Evolutionary conservation across 2,888 invertebrate genomes (phyloP).

Genomic region (Thera obeliscata): DNA sequence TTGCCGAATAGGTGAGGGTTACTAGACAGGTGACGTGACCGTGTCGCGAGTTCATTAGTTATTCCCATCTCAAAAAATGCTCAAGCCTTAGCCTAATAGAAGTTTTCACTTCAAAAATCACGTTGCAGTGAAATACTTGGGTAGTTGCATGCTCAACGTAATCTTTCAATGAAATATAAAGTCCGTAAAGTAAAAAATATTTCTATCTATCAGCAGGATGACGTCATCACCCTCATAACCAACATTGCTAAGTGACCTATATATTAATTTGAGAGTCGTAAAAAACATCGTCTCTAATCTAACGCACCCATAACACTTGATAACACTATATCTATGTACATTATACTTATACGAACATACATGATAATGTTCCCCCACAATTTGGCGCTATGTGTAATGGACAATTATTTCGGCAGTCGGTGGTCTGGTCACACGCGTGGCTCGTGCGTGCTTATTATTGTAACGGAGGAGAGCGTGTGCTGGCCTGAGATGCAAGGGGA

Average conservation of each 20-base stretch:
- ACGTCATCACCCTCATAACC: conserved; percentile 20
- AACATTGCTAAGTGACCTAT: conserved; percentile 51
- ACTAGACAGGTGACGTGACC: no score
- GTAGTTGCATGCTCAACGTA: no score
- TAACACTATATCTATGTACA: conserved; percentile 14
- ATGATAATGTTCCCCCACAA: conserved; percentile 41
- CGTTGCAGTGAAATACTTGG: no score
- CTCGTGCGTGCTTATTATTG: conserved; percentile 73
- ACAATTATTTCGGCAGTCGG: conserved; percentile 82
- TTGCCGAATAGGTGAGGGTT: no score
- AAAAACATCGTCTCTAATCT: conserved; percentile 23
- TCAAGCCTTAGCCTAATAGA: no score
- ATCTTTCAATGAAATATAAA: no score
- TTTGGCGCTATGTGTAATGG: conserved; percentile 62
- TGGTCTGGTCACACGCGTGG: conserved; percentile 82
- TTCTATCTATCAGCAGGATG: neutral
- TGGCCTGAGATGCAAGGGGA: conserved; percentile 40
- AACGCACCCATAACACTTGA: conserved; percentile 18
- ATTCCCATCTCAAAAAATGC: no score
- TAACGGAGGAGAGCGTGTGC: conserved; percentile 62
- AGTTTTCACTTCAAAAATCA: no score
- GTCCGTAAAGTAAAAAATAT: no score
- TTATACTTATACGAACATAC: conserved; percentile 3
- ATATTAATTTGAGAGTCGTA: conserved; percentile 43
- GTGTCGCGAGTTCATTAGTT: no score